Base-by-base conservation (phyloP, 2,113 vertebrate genomes). In the Rhea americana region DNA sequence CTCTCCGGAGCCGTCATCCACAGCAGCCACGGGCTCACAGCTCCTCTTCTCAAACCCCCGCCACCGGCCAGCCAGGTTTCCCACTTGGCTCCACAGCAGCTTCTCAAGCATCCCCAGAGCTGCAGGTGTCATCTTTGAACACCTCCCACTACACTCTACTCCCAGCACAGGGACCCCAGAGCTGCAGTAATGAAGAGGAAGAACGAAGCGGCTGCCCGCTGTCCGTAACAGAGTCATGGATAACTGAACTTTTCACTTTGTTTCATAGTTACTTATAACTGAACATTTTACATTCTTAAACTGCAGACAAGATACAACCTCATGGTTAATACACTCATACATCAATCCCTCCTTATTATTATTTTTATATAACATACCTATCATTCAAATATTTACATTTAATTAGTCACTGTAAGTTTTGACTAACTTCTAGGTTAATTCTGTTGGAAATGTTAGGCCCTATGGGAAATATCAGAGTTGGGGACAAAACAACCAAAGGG, bases 21-120 rank as follows among this genome's bases (percentile, higher is more conserved):
- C 15, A 55, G 30, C 0, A 1, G 13, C 18, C 25, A 25, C 0
- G 1, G 50, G 21, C 67, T 91, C 7, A 0, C 35, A 75, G 19
- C 9, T 53, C 11, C 37, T 22, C 6, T n/a, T 74, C 66, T 59
- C 45, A 74, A 70, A 68, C 15, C 13, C 22, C 17, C 1, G 2
- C 8, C 81, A n/a, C 56, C 14, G 18, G 43, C 48, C 56, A 85
- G 35, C 48, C 2, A 0, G 21, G 15, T 4, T 35, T 5, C 32
- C 50, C 2, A 6, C 51, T 86, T 59, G 66, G 39, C 13, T 65
- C 56, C 20, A 8, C 45, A 47, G 17, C 11, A n/a, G 26, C 47
- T 76, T 72, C 59, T 55, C 81, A 39, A 55, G 21, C 13, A 51
- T 9, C 24, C 32, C 45, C 51, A 32, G 14, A 24, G 43, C n/a